These are phyloP conservation scores for Geococcyx californianus DNA, from an alignment of 2,113 vertebrate species.

Conservation along the genomic window DNA sequence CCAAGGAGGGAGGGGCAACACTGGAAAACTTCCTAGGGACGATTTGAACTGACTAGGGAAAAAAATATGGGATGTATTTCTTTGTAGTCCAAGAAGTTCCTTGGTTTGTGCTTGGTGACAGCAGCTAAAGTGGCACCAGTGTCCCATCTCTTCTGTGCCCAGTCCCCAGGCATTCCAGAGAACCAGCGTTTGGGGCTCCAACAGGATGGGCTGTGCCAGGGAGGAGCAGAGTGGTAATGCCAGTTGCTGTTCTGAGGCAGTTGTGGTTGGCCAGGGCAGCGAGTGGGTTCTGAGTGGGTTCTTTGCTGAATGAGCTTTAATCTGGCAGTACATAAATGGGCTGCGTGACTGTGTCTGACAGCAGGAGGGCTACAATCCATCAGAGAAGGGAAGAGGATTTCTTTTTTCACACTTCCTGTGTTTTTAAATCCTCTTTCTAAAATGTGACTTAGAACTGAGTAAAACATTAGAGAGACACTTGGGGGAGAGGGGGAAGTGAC, in stretches of 20 bases:
- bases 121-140: no score
- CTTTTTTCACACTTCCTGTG: background rate
- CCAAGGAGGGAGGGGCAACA: no score
- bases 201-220: no score
- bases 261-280: no score
- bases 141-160: accelerated
- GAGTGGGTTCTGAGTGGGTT: accelerated
- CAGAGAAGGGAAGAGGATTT: background rate
- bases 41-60: background rate
- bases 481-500: background rate
- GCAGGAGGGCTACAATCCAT: background rate
- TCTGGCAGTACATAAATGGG: no score
- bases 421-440: background rate
- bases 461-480: no score
- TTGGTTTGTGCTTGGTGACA: background rate
- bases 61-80: background rate
- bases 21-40: background rate
- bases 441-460: background rate
- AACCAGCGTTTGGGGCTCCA: no score
- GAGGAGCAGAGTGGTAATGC: accelerated
- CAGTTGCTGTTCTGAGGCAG: accelerated
- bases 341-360: background rate
- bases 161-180: accelerated
- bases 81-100: no score
- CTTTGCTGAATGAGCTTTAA: background rate